Evolutionary conservation across 2,797 vertebrate genomes (phyloP).

Genomic region (Gadopsis bispinosus): DNA sequence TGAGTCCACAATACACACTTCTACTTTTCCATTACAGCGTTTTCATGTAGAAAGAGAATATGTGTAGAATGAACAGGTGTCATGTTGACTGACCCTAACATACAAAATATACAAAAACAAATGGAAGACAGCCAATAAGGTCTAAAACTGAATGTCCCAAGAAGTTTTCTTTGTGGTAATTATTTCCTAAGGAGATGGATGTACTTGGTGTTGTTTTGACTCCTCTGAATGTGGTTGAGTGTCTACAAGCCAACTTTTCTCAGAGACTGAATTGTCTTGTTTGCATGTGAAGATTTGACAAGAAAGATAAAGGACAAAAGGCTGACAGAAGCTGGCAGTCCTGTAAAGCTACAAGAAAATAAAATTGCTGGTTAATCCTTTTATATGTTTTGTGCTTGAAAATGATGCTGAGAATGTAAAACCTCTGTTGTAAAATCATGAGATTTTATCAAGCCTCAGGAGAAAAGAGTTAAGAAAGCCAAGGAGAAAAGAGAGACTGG

Average conservation of each 20-base stretch:
- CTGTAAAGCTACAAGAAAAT: not conserved
- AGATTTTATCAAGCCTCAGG: not conserved
- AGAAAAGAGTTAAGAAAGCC: not conserved
- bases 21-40: conserved; percentile 28
- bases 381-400: not conserved
- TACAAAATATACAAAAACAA: conserved; percentile 6
- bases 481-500: not conserved
- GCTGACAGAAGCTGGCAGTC: not conserved
- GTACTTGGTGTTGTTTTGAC: not conserved
- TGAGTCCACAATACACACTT: conserved; percentile 23
- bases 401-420: not conserved
- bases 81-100: conserved; percentile 19
- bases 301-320: not conserved
- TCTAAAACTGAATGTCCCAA: not conserved
- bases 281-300: not conserved
- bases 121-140: not conserved
- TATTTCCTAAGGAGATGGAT: conserved; percentile 10
- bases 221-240: not conserved
- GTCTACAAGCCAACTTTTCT: conserved; percentile 1
- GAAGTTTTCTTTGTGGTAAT: conserved; percentile 9
- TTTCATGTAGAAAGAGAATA: not conserved
- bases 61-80: conserved; percentile 16
- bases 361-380: not conserved
- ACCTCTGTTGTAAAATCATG: not conserved
- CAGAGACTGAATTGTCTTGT: conserved; percentile 7